phyloP scores from a whole-genome alignment of 2,888 invertebrate genomes.

The Macroteleia sp. region DNA sequence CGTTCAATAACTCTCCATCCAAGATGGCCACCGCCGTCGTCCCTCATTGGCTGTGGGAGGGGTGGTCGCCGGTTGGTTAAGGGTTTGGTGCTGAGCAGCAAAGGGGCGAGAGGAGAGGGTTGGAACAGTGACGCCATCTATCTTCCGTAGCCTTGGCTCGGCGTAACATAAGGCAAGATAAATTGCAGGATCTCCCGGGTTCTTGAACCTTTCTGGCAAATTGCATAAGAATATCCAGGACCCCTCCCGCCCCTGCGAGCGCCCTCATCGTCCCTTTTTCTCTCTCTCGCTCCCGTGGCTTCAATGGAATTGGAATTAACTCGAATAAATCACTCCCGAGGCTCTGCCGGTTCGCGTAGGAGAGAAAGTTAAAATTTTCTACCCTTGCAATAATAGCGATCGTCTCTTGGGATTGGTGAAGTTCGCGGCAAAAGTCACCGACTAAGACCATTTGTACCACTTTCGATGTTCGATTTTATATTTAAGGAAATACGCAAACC shows the following conservation, averaged over 20 bases:
- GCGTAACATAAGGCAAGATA: slow-evolving; percentile 85
- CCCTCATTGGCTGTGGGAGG: slow-evolving; percentile 84
- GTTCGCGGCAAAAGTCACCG: slow-evolving; percentile 55
- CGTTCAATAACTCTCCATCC: slow-evolving; percentile 85
- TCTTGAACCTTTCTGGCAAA: slow-evolving; percentile 85
- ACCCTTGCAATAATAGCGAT: slow-evolving; percentile 73
- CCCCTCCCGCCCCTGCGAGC: slow-evolving; percentile 57
- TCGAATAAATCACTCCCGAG: slow-evolving; percentile 73
- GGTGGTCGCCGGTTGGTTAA: slow-evolving; percentile 80
- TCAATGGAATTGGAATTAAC: slow-evolving; percentile 84
- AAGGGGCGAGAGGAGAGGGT: slow-evolving; percentile 71
- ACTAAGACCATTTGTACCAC: slow-evolving; percentile 50
- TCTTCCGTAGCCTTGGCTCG: slow-evolving; percentile 84
- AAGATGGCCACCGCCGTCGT: slow-evolving; percentile 85
- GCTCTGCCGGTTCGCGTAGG: slow-evolving; percentile 59
- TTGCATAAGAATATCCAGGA: slow-evolving; percentile 82
- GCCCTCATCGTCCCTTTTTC: slow-evolving; percentile 15
- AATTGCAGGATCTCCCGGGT: slow-evolving; percentile 84
- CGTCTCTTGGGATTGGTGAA: slow-evolving; percentile 68
- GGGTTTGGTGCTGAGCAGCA: slow-evolving; percentile 67
- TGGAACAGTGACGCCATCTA: slow-evolving; percentile 84
- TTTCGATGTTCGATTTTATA: slow-evolving; percentile 36
- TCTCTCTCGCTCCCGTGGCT: slow-evolving; percentile 71
- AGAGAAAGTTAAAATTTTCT: slow-evolving; percentile 78
- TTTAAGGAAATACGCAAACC: slow-evolving; percentile 22